Evolutionary conservation across 2,797 vertebrate genomes (phyloP), one percentile per base, ranked within the genome.

Genomic region (Notolabrus celidotus): DNA sequence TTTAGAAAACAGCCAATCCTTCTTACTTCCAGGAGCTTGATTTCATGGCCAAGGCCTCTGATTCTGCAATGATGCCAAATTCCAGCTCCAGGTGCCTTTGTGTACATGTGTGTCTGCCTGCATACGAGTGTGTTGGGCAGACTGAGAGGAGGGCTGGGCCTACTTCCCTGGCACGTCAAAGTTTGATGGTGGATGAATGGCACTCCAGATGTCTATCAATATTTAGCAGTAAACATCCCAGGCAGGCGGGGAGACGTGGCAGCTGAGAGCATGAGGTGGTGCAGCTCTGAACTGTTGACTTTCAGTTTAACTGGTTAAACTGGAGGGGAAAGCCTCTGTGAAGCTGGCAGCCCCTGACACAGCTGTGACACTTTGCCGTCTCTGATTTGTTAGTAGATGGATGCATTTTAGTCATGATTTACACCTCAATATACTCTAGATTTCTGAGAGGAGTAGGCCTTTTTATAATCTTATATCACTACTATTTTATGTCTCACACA

Each of bases 131-230:
- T 62, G 22, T 61, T 61, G 56, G 47, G 43, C 68, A 60, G 67
- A 62, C 61, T 17, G 55, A 71, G 64, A 57, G 45, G 67, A 82
- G 80, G 84, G 80, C 72, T 76, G 80, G 92, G 87, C 55, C 77
- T 68, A 59, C 85, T 91, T 91, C 90, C 89, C 77, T 78, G 87
- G 60, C 67, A 78, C 33, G n/a, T 79, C 67, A 27, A 79, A 88
- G 88, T 91, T 89, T 94, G 92, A 92, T 73, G 80, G 82, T 39
- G 84, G 89, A 86, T 94, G 92, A 92, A 88, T 88, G 87, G 83
- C 84, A 67, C 76, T 84, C 91, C 94, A 95, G 94, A 95, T 95
- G 94, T 94, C 92, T 87, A 94, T 94, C 94, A 94, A 95, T 95
- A 94, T 95, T 94, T 93, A 95, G 89, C 88, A 93, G 92, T 86